phyloP scores from a whole-genome alignment of 2,888 invertebrate genomes.

The Lacanobia oleracea region DNA sequence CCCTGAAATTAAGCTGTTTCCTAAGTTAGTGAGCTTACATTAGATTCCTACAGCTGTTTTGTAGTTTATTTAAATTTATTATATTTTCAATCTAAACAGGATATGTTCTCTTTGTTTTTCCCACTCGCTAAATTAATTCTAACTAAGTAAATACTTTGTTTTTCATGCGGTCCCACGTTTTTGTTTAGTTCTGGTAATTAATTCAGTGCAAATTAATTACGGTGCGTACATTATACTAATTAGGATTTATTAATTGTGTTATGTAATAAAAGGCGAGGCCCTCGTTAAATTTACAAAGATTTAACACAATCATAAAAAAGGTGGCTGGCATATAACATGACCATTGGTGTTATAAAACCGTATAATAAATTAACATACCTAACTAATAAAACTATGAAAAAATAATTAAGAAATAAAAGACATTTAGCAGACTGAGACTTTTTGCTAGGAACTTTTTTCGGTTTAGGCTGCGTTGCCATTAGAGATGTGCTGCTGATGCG shows the following conservation, averaged over 20 bases:
- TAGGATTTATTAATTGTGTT: slow-evolving; percentile 3
- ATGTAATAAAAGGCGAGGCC: not conserved
- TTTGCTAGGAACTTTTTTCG: not conserved
- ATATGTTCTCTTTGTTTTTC: not conserved
- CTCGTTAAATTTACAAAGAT: slow-evolving; percentile 16
- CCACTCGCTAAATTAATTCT: not conserved
- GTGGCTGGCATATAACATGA: slow-evolving; percentile 11
- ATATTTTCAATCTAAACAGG: not conserved
- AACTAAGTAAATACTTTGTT: slow-evolving; percentile 5
- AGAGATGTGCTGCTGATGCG: no score
- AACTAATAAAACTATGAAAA: slow-evolving; percentile 5
- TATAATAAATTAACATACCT: not conserved
- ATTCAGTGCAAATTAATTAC: slow-evolving; percentile 7
- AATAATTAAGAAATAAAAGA: not conserved
- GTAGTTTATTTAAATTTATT: not conserved
- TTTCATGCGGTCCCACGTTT: slow-evolving; percentile 18
- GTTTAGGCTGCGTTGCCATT: no score
- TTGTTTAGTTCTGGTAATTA: slow-evolving; percentile 7
- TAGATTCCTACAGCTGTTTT: not conserved
- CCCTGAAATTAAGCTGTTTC: no score
- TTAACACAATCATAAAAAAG: slow-evolving; percentile 7
- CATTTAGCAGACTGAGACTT: not conserved
- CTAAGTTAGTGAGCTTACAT: no score
- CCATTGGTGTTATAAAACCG: slow-evolving; percentile 13
- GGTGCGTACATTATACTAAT: slow-evolving; percentile 4